A percentile compares a stretch with the other conserved stretches of the same genome.
Conservation (phyloP, 2,797 vertebrate genomes). For the Aselliscus stoliczkanus region DNA sequence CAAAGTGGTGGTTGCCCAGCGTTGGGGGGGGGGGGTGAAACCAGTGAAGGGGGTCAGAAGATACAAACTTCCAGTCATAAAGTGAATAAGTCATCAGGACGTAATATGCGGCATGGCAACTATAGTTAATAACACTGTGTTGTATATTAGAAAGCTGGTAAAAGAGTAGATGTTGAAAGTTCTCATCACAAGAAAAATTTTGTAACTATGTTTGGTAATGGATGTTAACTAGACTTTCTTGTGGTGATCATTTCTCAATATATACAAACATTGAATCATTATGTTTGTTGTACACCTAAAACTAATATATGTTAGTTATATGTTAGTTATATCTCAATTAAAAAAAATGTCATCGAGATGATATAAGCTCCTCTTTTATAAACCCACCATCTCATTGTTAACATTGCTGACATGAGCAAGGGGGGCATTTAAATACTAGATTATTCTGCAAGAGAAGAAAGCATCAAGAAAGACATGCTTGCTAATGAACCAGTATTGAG, state of each 20-base stretch:
- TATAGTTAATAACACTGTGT: not conserved
- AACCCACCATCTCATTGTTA: not conserved
- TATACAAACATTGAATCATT: not conserved
- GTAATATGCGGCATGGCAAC: not conserved
- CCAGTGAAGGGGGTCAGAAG: not conserved
- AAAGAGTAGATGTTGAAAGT: not conserved
- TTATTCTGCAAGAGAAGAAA: not conserved
- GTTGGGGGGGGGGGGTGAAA: not conserved
- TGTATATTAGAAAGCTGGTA: not conserved
- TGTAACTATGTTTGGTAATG: not conserved
- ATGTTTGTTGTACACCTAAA: not conserved
- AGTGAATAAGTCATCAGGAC: not conserved
- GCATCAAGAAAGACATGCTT: not conserved
- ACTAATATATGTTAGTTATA: not conserved
- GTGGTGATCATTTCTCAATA: not conserved
- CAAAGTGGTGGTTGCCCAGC: not conserved
- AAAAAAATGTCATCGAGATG: not conserved
- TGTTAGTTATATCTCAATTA: not conserved
- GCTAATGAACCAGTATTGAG: not conserved
- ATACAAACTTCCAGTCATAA: not conserved
- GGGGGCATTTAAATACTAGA: not conserved
- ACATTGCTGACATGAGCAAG: not conserved
- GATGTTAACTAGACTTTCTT: not conserved
- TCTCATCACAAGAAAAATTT: not conserved
- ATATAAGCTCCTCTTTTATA: not conserved